A percentile compares a stretch with the other conserved stretches of the same genome.
phyloP scores from a whole-genome alignment of 1,140 invertebrate genomes.

The Lerema accius region DNA sequence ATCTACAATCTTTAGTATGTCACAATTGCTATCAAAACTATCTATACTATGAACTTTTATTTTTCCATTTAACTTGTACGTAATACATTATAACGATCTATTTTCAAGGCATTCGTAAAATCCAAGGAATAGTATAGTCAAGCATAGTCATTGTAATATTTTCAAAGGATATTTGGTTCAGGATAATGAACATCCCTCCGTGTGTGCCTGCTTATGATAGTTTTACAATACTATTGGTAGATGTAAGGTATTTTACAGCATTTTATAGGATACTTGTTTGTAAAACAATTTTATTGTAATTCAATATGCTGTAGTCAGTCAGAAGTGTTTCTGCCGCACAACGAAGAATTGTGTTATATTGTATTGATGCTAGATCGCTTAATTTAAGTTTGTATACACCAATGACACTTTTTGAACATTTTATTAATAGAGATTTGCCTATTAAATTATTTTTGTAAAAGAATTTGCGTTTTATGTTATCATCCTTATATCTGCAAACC shows the following conservation, averaged over 20 bases:
- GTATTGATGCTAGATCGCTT: constrained; percentile 64
- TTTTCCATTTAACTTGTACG: background rate
- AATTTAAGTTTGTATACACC: constrained; percentile 77
- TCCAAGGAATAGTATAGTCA: too few species aligned
- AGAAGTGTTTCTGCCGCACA: constrained; percentile 51
- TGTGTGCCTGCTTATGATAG: constrained; percentile 71
- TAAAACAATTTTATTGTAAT: constrained; percentile 20
- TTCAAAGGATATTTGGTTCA: constrained; percentile 19
- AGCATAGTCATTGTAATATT: constrained; percentile 1
- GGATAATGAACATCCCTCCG: constrained; percentile 46
- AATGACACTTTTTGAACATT: constrained; percentile 81
- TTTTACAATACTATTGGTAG: constrained; percentile 40
- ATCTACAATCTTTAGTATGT: too few species aligned
- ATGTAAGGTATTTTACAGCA: constrained; percentile 30
- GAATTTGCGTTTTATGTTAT: constrained; percentile 38
- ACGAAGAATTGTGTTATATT: constrained; percentile 66
- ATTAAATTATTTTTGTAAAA: constrained; percentile 83
- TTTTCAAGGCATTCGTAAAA: background rate
- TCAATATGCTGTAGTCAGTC: constrained; percentile 24
- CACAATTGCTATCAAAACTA: background rate
- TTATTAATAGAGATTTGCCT: constrained; percentile 79
- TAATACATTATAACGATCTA: background rate
- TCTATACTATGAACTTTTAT: background rate
- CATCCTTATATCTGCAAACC: too few species aligned
- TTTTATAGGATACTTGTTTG: constrained; percentile 26